Evolutionary conservation across 2,888 invertebrate species (phyloP), one percentile per base, ranked within the genome.

Genomic region (Phengaris alcon): DNA sequence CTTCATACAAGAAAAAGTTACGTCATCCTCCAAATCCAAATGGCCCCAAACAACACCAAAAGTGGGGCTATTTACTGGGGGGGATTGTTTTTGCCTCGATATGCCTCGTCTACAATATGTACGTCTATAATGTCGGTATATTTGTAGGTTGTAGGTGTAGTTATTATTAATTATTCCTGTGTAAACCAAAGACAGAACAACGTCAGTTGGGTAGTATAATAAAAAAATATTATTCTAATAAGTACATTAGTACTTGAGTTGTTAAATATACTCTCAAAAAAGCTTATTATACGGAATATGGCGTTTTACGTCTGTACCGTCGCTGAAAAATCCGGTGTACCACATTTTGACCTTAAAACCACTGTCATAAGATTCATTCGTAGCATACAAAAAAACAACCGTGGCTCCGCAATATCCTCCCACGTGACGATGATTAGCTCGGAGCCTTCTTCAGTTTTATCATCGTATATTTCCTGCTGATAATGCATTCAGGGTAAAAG

Each of bases 381-480:
- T 64, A 10, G 35, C 35, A 35, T 35, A 35, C 35, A 0, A 35
- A 35, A 35, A 12, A 10, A 9, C 52, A 52, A 9, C 12, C 7
- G 12, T 52, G 12, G 52, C 52, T 52, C 52, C 52, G 2, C 52
- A 4, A 52, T 12, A 3, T 52, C 52, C 7, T 73, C 3, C 15
- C 44, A 13, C 55, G 51, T 57, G 68, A 75, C 72, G 8, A 72
- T 72, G 72, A 72, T 22, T 22, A 22, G 52, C 54, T 72, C 52
- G 35, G 68, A 70, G 70, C 2, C 6, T 52, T 70, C 22, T 72
- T 72, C 72, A 54, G 52, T 72, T 72, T 72, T 72, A 72, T 72
- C 72, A 72, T 72, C 54, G 12, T 51, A 54, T 72, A 54, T 54
- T 72, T 72, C 69, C 9, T 15, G 69, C 69, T 72, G 72, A 72